A percentile compares a stretch with the other conserved stretches of the same genome.
phyloP scores from a whole-genome alignment of 1,140 invertebrate species.

The Xylocopa sonorina region DNA sequence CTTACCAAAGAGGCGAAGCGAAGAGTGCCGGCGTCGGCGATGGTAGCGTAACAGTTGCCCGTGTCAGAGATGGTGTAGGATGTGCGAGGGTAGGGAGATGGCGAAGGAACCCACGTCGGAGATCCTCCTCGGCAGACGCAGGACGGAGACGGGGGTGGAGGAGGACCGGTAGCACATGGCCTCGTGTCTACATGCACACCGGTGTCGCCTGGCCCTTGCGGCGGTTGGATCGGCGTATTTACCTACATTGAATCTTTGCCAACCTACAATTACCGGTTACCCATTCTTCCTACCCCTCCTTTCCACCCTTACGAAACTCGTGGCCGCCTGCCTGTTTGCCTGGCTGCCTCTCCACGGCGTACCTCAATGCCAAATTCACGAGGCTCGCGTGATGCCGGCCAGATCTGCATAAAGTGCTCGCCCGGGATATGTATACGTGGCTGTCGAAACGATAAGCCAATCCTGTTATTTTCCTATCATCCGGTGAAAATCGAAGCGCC shows the following conservation, averaged over 20 bases:
- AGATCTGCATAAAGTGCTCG: constrained; percentile 72
- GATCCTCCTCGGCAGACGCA: background rate
- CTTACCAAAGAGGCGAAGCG: constrained; percentile 74
- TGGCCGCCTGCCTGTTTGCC: constrained; percentile 40
- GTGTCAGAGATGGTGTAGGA: constrained; percentile 48
- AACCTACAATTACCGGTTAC: constrained; percentile 82
- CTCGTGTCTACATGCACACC: constrained; percentile 72
- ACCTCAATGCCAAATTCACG: constrained; percentile 77
- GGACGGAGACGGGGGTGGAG: constrained; percentile 27
- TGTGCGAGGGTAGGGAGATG: constrained; percentile 42
- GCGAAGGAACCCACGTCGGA: constrained; percentile 30
- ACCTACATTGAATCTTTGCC: constrained; percentile 82
- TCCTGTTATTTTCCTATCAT: constrained; percentile 61
- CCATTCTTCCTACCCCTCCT: constrained; percentile 77
- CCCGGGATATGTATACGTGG: constrained; percentile 46
- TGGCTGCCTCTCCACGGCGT: constrained; percentile 57
- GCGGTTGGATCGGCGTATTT: constrained; percentile 76
- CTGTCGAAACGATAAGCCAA: constrained; percentile 53
- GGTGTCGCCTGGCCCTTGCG: constrained; percentile 69
- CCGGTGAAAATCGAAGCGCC: constrained; percentile 63
- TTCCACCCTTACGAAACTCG: too few relatives aligned
- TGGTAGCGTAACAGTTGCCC: constrained; percentile 59
- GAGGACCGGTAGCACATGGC: constrained; percentile 73
- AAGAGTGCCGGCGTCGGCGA: constrained; percentile 49
- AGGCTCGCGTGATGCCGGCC: constrained; percentile 68